Base-by-base conservation (phyloP, 2,113 vertebrate genomes). In the Garra rufa region DNA sequence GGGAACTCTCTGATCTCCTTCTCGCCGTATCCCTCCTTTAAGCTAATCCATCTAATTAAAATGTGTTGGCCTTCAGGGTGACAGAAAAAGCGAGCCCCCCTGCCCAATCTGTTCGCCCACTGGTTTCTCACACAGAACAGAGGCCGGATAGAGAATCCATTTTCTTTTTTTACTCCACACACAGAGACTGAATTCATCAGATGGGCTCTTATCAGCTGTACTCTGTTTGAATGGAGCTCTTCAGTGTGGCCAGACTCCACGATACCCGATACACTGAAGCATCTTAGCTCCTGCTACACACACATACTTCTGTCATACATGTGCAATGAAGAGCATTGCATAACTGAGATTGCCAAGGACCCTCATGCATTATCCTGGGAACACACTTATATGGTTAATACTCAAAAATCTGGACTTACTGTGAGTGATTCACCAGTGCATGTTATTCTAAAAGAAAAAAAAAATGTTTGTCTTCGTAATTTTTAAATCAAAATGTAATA, bases 31-130 rank as follows among this genome's bases (percentile, higher is more conserved):
- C 19, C 73, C 41, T 76, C 85, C 81, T 85, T 70, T 59, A 82
- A 88, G 91, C 85, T 91, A 93, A 92, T 93, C 91, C 91, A 82
- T 83, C 91, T 94, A 93, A 94, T 94, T 92, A 93, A 93, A 92
- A 86, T 92, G 88, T 86, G 89, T 90, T 90, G 91, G 93, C 88
- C 90, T 89, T 89, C 84, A 82, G 89, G 86, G 77, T 82, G 79
- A 78, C 75, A 86, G 81, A 85, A 38, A 82, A 80, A 48, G 76
- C n/a, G 9, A 78, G 76, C 74, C 61, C 61, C 77, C 52, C 81
- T 41, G 43, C 74, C 85, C 89, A 86, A 82, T 82, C 73, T 63
- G 38, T 38, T 89, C 88, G 76, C 88, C 89, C 86, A 87, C 89
- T 87, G 89, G 91, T 93, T 94, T 94, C 93, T 94, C 93, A 93